These are phyloP conservation scores for Galerucella nymphaeae DNA, from an alignment of 2,888 invertebrate species.

Conservation along the genomic window DNA sequence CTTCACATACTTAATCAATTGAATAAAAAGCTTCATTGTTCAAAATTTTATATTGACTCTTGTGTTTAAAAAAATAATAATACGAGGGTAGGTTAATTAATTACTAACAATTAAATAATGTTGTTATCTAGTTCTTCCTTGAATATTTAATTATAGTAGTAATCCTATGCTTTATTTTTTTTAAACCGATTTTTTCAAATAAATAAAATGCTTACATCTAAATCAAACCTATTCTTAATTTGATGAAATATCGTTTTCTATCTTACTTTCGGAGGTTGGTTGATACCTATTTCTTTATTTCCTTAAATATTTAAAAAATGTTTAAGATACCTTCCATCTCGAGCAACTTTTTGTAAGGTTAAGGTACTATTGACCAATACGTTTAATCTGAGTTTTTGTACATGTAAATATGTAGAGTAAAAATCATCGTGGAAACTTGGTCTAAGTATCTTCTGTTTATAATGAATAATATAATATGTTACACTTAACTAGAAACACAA, in stretches of 20 bases:
- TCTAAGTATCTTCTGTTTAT: conserved; percentile 9
- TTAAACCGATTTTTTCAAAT: too few species aligned
- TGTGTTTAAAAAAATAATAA: background rate
- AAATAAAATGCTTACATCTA: too few species aligned
- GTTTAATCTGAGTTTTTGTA: background rate
- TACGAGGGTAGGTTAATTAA: background rate
- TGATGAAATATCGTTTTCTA: too few species aligned
- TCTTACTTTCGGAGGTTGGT: too few species aligned
- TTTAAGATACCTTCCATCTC: background rate
- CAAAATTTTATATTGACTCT: too few species aligned
- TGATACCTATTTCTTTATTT: background rate
- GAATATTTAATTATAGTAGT: background rate
- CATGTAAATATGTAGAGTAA: background rate
- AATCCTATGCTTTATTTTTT: background rate
- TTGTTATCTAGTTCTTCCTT: background rate
- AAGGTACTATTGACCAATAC: conserved; percentile 20
- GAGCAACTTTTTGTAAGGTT: conserved; percentile 11
- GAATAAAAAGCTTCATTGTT: too few species aligned
- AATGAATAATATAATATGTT: conserved; percentile 4
- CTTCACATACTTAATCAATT: background rate
- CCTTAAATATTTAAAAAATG: background rate
- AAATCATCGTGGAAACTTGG: background rate
- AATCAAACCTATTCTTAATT: too few species aligned
- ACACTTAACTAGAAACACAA: conserved; percentile 17
- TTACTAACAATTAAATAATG: background rate